These are phyloP conservation scores for Plumapathes pennacea DNA, from an alignment of 92 coral and sea anemone genomes.

Conservation along the genomic window DNA sequence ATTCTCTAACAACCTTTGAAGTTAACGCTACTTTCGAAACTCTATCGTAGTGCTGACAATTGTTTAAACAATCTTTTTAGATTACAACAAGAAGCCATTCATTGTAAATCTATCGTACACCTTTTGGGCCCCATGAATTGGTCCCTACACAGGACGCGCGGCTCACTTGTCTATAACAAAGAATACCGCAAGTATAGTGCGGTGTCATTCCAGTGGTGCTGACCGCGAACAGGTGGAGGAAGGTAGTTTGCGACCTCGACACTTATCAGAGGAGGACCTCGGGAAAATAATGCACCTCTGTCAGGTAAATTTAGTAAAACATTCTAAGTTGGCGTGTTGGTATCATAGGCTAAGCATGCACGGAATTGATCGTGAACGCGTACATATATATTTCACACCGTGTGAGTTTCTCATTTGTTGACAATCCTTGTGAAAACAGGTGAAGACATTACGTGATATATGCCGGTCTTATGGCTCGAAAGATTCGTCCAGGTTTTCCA, in stretches of 20 bases:
- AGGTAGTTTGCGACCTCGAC: not conserved
- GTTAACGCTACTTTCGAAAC: no score
- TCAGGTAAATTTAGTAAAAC: constrained; percentile 11
- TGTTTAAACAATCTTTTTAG: not conserved
- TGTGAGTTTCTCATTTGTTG: no score
- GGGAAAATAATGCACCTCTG: constrained; percentile 46
- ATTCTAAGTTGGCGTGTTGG: no score
- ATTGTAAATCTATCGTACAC: constrained; percentile 15
- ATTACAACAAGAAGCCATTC: not conserved
- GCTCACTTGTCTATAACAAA: constrained; percentile 7
- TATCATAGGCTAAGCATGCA: not conserved
- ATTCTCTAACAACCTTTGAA: no score
- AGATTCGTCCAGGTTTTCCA: constrained; percentile 10
- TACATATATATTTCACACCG: no score
- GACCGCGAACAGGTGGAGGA: not conserved
- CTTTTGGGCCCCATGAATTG: constrained; percentile 52
- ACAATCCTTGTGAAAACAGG: constrained; percentile 9
- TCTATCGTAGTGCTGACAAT: not conserved
- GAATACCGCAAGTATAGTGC: constrained; percentile 29
- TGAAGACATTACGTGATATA: constrained; percentile 18
- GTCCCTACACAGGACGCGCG: constrained; percentile 10
- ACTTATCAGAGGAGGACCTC: constrained; percentile 32
- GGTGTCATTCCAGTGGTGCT: not conserved
- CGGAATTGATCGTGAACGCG: not conserved
- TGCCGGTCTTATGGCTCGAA: constrained; percentile 15